Percentiles rank a stretch among this genome's conserved stretches.
Conservation (phyloP, 92 coral and sea anemone genomes). For the Siderastrea radians region DNA sequence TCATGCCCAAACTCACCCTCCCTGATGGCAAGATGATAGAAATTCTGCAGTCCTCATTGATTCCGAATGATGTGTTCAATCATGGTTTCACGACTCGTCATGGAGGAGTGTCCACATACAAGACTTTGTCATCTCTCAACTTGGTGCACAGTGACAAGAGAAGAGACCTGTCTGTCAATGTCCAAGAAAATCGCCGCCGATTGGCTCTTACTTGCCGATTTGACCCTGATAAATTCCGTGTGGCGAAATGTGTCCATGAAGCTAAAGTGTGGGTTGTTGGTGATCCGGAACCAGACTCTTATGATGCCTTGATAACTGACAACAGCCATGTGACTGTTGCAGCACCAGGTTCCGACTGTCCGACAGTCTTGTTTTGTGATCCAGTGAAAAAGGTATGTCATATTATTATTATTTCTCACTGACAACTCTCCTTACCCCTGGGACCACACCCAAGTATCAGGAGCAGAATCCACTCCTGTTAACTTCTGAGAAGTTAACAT, state of each 20-base stretch:
- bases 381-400: conserved; percentile 82
- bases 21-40: conserved; percentile 77
- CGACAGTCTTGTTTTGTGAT: conserved; percentile 81
- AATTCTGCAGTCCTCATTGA: conserved; percentile 61
- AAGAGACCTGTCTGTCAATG: conserved; percentile 77
- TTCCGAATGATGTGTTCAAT: conserved; percentile 56
- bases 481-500: too few relatives aligned
- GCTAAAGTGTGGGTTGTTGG: conserved; percentile 89
- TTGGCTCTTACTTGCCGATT: conserved; percentile 73
- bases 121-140: conserved; percentile 81
- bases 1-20: conserved; percentile 50
- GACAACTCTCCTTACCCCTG: too few relatives aligned
- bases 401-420: too few relatives aligned
- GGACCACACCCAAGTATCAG: too few relatives aligned
- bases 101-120: conserved; percentile 90
- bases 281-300: conserved; percentile 82
- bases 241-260: conserved; percentile 84
- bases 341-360: conserved; percentile 92
- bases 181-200: conserved; percentile 84
- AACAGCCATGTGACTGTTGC: conserved; percentile 75
- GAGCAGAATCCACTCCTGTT: too few relatives aligned
- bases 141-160: conserved; percentile 81
- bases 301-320: conserved; percentile 85
- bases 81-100: conserved; percentile 90
- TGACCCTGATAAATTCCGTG: conserved; percentile 60